Conservation (phyloP, 2,888 invertebrate species). For the Tipula unca region DNA sequence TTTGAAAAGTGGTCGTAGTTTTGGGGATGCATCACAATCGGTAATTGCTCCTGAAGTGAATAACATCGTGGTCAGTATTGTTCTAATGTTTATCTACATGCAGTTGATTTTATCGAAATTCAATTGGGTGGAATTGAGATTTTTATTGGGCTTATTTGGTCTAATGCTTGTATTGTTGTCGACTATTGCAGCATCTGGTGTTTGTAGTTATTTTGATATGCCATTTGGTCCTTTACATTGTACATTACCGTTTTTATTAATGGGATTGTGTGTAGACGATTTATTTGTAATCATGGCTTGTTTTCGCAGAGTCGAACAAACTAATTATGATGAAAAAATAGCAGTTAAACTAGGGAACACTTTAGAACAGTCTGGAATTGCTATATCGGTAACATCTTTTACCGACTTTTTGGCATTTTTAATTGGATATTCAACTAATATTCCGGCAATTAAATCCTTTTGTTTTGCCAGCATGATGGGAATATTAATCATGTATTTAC, state of each 20-base stretch:
- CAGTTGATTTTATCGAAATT: constrained; percentile 62
- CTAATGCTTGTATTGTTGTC: constrained; percentile 64
- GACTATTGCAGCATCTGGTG: constrained; percentile 58
- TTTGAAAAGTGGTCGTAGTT: constrained; percentile 55
- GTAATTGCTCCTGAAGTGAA: constrained; percentile 65
- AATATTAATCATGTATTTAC: constrained; percentile 64
- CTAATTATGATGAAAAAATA: constrained; percentile 45
- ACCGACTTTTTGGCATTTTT: constrained; percentile 74
- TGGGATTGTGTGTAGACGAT: constrained; percentile 75
- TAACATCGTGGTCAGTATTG: constrained; percentile 56
- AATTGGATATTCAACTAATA: constrained; percentile 68
- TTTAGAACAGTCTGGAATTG: constrained; percentile 72
- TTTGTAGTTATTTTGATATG: constrained; percentile 61
- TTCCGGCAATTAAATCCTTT: constrained; percentile 73
- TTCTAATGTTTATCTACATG: constrained; percentile 67
- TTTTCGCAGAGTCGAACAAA: constrained; percentile 56
- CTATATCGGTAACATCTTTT: constrained; percentile 73
- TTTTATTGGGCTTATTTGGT: constrained; percentile 48
- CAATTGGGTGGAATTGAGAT: constrained; percentile 65
- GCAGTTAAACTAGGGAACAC: constrained; percentile 59
- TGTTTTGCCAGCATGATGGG: constrained; percentile 73
- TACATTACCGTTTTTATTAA: constrained; percentile 70
- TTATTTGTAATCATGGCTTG: constrained; percentile 78
- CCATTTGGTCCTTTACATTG: constrained; percentile 76
- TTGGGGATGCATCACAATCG: constrained; percentile 62